Conservation (phyloP, 1,140 invertebrate species). For the Camponotus floridanus region DNA sequence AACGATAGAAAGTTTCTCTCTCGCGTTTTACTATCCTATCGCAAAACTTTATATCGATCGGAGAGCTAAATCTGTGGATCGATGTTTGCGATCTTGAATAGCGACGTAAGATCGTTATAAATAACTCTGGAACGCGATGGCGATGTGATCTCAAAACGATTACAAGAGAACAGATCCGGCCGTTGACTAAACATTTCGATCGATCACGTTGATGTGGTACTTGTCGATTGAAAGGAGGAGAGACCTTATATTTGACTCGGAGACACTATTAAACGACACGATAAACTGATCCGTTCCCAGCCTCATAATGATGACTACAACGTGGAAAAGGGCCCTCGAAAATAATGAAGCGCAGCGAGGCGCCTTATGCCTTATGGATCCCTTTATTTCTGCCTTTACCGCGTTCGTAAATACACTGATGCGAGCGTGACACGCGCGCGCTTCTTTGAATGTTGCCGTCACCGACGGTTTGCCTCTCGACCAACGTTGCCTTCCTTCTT, state of each 20-base stretch:
- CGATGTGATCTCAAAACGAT: conserved; percentile 2
- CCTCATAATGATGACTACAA: conserved; percentile 23
- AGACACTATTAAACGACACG: conserved; percentile 43
- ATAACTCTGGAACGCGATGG: conserved; percentile 36
- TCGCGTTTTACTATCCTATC: not conserved
- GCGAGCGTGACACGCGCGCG: conserved; percentile 58
- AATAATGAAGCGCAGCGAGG: conserved; percentile 52
- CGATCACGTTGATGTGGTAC: not conserved
- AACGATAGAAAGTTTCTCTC: not conserved
- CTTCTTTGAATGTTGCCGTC: conserved; percentile 63
- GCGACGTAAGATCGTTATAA: conserved; percentile 51
- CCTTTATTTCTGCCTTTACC: conserved; percentile 56
- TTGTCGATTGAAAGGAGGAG: conserved; percentile 39
- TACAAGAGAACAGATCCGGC: not conserved
- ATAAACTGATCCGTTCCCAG: not conserved
- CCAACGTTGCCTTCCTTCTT: not conserved
- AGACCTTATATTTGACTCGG: conserved; percentile 41
- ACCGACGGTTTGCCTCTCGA: conserved; percentile 43
- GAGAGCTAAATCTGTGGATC: not conserved
- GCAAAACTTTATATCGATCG: not conserved
- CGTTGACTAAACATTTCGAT: conserved; percentile 53
- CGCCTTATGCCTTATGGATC: conserved; percentile 22
- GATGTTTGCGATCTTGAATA: conserved; percentile 28
- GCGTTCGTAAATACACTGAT: conserved; percentile 54
- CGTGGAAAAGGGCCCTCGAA: conserved; percentile 36